phyloP scores from a whole-genome alignment of 1,140 invertebrate species.

The Aphelinus certus region DNA sequence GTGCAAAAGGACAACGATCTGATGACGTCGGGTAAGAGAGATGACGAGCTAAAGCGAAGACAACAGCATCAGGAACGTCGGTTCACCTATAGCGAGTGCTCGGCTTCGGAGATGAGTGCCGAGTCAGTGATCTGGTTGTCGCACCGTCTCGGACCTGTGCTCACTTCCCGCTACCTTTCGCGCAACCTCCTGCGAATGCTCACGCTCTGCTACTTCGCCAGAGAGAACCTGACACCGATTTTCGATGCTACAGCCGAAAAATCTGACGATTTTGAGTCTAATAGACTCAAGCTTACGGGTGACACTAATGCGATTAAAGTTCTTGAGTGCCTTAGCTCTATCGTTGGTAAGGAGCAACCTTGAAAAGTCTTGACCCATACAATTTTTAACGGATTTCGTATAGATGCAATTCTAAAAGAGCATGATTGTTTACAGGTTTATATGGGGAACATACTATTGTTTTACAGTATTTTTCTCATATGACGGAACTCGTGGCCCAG shows the following conservation, averaged over 20 bases:
- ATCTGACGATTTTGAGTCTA: conserved; percentile 42
- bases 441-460: conserved; percentile 95
- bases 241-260: conserved; percentile 44
- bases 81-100: conserved; percentile 62
- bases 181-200: conserved; percentile 93
- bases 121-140: conserved; percentile 93
- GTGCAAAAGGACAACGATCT: conserved; percentile 24
- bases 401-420: not conserved
- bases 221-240: conserved; percentile 75
- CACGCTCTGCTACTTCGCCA: conserved; percentile 90
- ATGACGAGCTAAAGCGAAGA: conserved; percentile 34
- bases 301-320: conserved; percentile 86
- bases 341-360: conserved; percentile 71
- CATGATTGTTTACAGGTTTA: conserved; percentile 68
- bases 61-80: conserved; percentile 36
- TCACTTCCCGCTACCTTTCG: conserved; percentile 90
- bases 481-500: conserved; percentile 81
- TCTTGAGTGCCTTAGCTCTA: conserved; percentile 86
- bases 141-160: conserved; percentile 92
- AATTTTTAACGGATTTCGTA: not conserved
- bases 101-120: conserved; percentile 89
- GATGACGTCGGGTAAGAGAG: conserved; percentile 3
- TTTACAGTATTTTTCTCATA: conserved; percentile 93
- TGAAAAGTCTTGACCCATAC: too few relatives aligned
- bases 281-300: conserved; percentile 71